phyloP scores from a whole-genome alignment of 1,140 invertebrate genomes.

The Zaprionus ghesquierei region DNA sequence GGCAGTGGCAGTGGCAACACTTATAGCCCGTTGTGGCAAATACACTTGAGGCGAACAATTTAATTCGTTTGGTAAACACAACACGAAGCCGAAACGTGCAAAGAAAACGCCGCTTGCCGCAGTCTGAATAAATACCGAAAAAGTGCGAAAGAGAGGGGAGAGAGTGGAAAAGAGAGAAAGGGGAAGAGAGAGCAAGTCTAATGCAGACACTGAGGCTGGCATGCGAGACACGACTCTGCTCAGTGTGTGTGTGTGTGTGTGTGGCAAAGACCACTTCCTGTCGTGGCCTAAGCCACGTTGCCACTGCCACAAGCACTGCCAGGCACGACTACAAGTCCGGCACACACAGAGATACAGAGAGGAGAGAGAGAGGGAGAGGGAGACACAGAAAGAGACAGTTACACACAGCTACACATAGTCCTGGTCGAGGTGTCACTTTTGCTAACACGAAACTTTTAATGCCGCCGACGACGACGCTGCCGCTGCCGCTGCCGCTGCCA shows the following conservation, averaged over 20 bases:
- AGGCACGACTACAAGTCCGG: slow-evolving; percentile 19
- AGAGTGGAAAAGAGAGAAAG: neutral
- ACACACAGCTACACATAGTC: slow-evolving; percentile 17
- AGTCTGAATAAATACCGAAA: slow-evolving; percentile 61
- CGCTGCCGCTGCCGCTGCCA: slow-evolving; percentile 10
- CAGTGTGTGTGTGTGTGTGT: no score
- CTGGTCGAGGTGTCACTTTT: slow-evolving; percentile 61
- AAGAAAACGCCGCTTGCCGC: slow-evolving; percentile 20
- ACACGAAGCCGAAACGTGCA: slow-evolving; percentile 44
- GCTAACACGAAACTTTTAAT: slow-evolving; percentile 74
- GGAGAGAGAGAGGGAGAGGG: neutral
- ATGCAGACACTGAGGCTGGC: slow-evolving; percentile 33
- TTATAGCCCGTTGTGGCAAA: slow-evolving; percentile 49
- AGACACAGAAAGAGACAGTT: neutral
- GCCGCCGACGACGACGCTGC: slow-evolving; percentile 31
- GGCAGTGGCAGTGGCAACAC: slow-evolving; percentile 24
- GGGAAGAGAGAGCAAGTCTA: neutral
- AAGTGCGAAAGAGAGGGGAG: neutral
- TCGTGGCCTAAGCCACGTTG: slow-evolving; percentile 63
- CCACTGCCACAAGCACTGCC: slow-evolving; percentile 36
- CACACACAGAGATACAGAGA: slow-evolving; percentile 7
- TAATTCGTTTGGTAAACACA: slow-evolving; percentile 78
- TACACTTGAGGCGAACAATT: slow-evolving; percentile 79
- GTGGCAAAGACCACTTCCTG: slow-evolving; percentile 75
- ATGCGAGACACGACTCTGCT: slow-evolving; percentile 63